Conservation (phyloP, 2,888 invertebrate genomes). For the Xanthia icteritia region DNA sequence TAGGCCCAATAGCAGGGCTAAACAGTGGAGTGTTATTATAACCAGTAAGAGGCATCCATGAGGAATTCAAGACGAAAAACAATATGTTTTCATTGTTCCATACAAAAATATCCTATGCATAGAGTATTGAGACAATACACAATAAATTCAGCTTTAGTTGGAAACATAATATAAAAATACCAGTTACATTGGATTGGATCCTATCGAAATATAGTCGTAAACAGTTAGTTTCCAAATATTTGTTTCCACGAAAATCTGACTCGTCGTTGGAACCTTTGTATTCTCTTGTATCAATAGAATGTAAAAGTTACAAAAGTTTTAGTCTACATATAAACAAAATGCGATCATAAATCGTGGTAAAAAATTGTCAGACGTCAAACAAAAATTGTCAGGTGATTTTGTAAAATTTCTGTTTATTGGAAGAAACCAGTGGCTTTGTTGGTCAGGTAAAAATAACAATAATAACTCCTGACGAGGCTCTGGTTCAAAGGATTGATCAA, state of each 20-base stretch:
- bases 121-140: conserved; percentile 1
- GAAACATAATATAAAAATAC: conserved; percentile 23
- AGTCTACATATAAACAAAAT: not conserved
- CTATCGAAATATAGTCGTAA: conserved; percentile 12
- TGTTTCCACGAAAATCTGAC: conserved; percentile 11
- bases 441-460: not conserved
- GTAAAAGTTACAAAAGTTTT: not conserved
- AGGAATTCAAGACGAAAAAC: not conserved
- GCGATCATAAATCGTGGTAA: not conserved
- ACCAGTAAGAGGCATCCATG: not conserved
- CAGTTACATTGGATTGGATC: conserved; percentile 29
- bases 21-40: not conserved
- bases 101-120: conserved; percentile 18
- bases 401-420: not conserved
- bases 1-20: not conserved
- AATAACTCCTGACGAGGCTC: too few species aligned
- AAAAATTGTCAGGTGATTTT: too few species aligned
- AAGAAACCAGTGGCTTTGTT: not conserved
- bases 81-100: not conserved
- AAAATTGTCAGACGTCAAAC: too few species aligned
- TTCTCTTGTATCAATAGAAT: not conserved
- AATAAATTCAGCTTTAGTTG: conserved; percentile 32
- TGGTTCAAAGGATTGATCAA: too few species aligned
- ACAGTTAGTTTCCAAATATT: conserved; percentile 26
- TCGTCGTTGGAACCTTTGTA: not conserved